Evolutionary conservation across 2,888 invertebrate species (phyloP), one percentile per base, ranked within the genome.

Genomic region (Oxytorus armatus): DNA sequence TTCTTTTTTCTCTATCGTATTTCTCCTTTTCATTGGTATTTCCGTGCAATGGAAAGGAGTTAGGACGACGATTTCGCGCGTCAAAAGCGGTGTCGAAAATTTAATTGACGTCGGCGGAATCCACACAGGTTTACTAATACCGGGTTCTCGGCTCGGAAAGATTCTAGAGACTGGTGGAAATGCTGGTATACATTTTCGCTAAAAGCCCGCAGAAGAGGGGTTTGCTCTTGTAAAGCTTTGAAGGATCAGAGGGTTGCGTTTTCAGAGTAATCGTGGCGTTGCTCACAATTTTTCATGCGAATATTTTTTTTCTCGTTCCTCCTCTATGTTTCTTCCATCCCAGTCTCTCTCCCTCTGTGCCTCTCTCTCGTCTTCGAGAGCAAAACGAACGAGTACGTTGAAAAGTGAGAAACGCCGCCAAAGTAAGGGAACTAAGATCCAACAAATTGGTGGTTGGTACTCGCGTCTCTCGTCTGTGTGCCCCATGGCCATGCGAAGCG

Each of bases 361-460:
- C 78, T 57, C 39, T 47, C n/a, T 42, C 16, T n/a, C 11, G 18
- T 47, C 36, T 23, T 44, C 63, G 55, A 66, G 68, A 49, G 55
- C 29, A 66, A 73, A 66, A 66, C 59, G 68, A 78, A 61, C 85
- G 70, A 85, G 84, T 63, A 77, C 80, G 82, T 82, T 74, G 82
- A 77, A 81, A 81, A 83, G 80, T 78, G 65, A 84, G 39, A 69
- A 69, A 70, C 14, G 39, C 33, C 21, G 16, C 0, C 44, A 39
- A 36, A 18, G 70, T 21, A 49, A 57, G 55, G 5, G 47, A 72
- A 23, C 61, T 25, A 23, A 63, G 25, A 74, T 36, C 77, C 80
- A 75, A 63, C 82, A 85, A 87, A 87, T 86, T 87, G 86, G 84
- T 84, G 84, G 85, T 53, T 55, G 72, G 70, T 51, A 69, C 72